These are phyloP conservation scores for Hyperoplus lanceolatus DNA, from an alignment of 2,797 vertebrate species.

Conservation along the genomic window DNA sequence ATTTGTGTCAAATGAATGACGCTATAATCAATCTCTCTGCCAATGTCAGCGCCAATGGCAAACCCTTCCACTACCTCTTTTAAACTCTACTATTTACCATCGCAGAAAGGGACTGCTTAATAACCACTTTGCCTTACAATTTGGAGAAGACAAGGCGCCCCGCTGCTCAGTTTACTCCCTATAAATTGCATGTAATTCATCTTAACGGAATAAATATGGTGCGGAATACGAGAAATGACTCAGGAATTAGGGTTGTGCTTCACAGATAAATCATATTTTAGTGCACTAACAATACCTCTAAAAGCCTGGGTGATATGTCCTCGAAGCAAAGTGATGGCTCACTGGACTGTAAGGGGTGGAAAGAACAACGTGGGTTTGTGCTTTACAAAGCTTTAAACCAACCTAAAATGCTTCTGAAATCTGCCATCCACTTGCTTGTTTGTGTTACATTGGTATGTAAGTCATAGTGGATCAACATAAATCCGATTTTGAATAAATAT, in stretches of 20 bases:
- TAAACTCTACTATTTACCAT: slow-evolving; percentile 76
- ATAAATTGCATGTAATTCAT: slow-evolving; percentile 77
- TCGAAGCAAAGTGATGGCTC: slow-evolving; percentile 53
- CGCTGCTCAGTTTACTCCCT: slow-evolving; percentile 54
- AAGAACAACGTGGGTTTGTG: slow-evolving; percentile 70
- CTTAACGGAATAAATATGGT: slow-evolving; percentile 72
- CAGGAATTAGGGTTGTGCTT: slow-evolving; percentile 59
- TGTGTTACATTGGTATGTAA: background rate
- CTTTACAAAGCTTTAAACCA: slow-evolving; percentile 70
- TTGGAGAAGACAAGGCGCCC: slow-evolving; percentile 76
- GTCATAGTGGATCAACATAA: slow-evolving; percentile 10
- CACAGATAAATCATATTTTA: slow-evolving; percentile 74
- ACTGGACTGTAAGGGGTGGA: slow-evolving; percentile 44
- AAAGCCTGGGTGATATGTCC: slow-evolving; percentile 68
- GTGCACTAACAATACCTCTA: slow-evolving; percentile 76
- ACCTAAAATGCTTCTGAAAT: slow-evolving; percentile 55
- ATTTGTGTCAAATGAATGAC: slow-evolving; percentile 76
- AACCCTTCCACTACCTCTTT: slow-evolving; percentile 62
- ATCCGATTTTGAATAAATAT: slow-evolving; percentile 22
- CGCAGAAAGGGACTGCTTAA: slow-evolving; percentile 77
- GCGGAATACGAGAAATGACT: slow-evolving; percentile 61
- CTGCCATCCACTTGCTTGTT: background rate
- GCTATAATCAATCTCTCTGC: slow-evolving; percentile 74
- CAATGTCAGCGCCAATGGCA: slow-evolving; percentile 76
- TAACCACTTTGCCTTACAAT: slow-evolving; percentile 75